Percentiles rank a stretch among this genome's conserved stretches.
Evolutionary conservation across 2,888 invertebrate species (phyloP).

Genomic region (Agrotis exclamationis): DNA sequence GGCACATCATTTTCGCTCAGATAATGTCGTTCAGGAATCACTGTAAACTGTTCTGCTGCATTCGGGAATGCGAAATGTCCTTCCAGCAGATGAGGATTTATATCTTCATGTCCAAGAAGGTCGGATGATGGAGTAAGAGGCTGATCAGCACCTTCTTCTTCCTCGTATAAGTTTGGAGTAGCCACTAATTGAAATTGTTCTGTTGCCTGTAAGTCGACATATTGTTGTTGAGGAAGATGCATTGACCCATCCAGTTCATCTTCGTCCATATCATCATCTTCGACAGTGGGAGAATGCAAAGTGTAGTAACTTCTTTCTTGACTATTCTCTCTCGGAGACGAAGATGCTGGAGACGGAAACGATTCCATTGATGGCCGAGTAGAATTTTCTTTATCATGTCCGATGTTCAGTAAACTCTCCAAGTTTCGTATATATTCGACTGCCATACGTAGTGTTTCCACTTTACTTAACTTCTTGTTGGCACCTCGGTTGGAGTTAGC

Average conservation of each 20-base stretch:
- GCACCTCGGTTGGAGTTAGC: slow-evolving; percentile 93
- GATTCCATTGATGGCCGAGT: slow-evolving; percentile 85
- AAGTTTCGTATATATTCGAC: slow-evolving; percentile 97
- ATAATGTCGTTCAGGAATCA: slow-evolving; percentile 87
- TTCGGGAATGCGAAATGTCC: slow-evolving; percentile 89
- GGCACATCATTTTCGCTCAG: slow-evolving; percentile 85
- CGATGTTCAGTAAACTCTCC: slow-evolving; percentile 94
- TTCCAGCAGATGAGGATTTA: slow-evolving; percentile 88
- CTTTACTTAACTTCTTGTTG: slow-evolving; percentile 96
- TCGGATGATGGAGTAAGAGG: slow-evolving; percentile 90
- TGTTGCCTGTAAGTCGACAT: slow-evolving; percentile 91
- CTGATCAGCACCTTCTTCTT: slow-evolving; percentile 91
- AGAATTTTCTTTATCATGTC: slow-evolving; percentile 91
- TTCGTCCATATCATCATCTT: slow-evolving; percentile 87
- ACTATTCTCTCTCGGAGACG: slow-evolving; percentile 88
- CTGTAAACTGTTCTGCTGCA: slow-evolving; percentile 88
- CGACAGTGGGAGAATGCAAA: slow-evolving; percentile 85
- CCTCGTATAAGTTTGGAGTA: slow-evolving; percentile 91
- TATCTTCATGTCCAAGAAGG: slow-evolving; percentile 87
- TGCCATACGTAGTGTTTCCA: slow-evolving; percentile 97
- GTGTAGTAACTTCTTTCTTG: slow-evolving; percentile 89
- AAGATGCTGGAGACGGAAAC: slow-evolving; percentile 89
- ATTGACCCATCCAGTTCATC: slow-evolving; percentile 86
- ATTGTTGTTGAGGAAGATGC: slow-evolving; percentile 90
- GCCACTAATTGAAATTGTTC: slow-evolving; percentile 93